Evolutionary conservation across 2,797 vertebrate species (phyloP).

Genomic region (Gymnothorax reevesii): DNA sequence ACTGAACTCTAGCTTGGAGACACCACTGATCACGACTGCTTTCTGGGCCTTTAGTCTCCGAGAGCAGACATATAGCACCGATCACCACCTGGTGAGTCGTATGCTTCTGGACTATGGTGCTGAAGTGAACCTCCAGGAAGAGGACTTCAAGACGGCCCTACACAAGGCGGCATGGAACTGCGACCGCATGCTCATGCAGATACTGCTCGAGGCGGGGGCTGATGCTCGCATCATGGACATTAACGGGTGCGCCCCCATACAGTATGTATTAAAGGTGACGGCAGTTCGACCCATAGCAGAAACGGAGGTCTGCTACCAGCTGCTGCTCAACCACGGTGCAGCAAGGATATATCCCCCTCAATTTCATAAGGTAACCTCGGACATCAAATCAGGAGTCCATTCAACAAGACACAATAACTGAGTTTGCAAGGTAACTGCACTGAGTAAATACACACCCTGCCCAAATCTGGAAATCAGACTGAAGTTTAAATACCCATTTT

Average conservation of each 20-base stretch:
- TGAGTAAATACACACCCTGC: too few relatives aligned
- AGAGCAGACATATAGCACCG: conserved; percentile 82
- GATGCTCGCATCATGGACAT: conserved; percentile 86
- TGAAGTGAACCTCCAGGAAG: conserved; percentile 82
- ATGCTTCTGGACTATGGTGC: conserved; percentile 86
- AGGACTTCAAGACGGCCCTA: conserved; percentile 87
- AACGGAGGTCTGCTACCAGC: conserved; percentile 87
- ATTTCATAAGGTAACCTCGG: conserved; percentile 87
- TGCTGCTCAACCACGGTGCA: conserved; percentile 88
- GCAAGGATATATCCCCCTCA: conserved; percentile 88
- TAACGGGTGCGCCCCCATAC: conserved; percentile 88
- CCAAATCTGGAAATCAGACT: too few relatives aligned
- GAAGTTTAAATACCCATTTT: too few relatives aligned
- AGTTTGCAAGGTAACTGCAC: too few relatives aligned
- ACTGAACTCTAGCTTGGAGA: conserved; percentile 81
- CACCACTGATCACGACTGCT: conserved; percentile 80
- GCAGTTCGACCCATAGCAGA: conserved; percentile 77
- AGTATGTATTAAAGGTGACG: conserved; percentile 90
- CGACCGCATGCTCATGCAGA: conserved; percentile 85
- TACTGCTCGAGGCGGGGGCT: conserved; percentile 89
- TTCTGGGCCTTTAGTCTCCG: conserved; percentile 87
- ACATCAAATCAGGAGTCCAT: not conserved
- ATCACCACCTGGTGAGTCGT: conserved; percentile 87
- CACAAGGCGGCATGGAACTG: conserved; percentile 98
- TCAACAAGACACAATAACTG: too few relatives aligned